Evolutionary conservation across 2,113 vertebrate species (phyloP), one percentile per base, ranked within the genome.

Genomic region (Crotalus viridis): DNA sequence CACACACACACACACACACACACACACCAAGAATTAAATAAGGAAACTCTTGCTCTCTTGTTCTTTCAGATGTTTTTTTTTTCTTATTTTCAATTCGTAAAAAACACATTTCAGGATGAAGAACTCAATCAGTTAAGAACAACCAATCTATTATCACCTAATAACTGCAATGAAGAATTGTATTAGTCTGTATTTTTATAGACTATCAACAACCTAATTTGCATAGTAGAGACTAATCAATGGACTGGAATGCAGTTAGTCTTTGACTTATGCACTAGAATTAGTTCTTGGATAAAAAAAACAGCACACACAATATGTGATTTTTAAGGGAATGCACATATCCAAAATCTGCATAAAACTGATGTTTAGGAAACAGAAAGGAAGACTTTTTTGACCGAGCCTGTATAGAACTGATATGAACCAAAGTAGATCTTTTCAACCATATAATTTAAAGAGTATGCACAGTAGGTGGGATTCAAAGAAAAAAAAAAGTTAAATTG

Each of bases 41-140:
- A 81, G 93, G 85, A 96, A 95, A 96, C 85, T 94, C 93, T 96
- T 95, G 52, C n/a, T 94, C 92, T 81, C 91, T 93, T 94, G 92
- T 95, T 97, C 97, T 93, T 96, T 96, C 93, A 57, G 87, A 33
- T 52, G 46, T 48, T 48, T 94, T 96, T 93, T 95, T 95, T 91
- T 24, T 28, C 93, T 74, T 9, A 0, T 89, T 94, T 89, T 5
- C 12, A 90, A n/a, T 28, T 61, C 12, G n/a, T 52, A 61, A 93
- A 64, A 89, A 10, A 26, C 9, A 21, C 59, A 33, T 51, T 48
- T 85, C 48, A 85, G 48, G 87, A 24, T 8, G 33, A 26, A 15
- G 22, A 46, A 26, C 21, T 12, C 43, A 46, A 87, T 17, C 28
- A 39, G 4, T 10, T 39, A n/a, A 87, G 28, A 52, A 87, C 48